phyloP scores from a whole-genome alignment of 92 coral and sea anemone genomes.

The Porites rus region DNA sequence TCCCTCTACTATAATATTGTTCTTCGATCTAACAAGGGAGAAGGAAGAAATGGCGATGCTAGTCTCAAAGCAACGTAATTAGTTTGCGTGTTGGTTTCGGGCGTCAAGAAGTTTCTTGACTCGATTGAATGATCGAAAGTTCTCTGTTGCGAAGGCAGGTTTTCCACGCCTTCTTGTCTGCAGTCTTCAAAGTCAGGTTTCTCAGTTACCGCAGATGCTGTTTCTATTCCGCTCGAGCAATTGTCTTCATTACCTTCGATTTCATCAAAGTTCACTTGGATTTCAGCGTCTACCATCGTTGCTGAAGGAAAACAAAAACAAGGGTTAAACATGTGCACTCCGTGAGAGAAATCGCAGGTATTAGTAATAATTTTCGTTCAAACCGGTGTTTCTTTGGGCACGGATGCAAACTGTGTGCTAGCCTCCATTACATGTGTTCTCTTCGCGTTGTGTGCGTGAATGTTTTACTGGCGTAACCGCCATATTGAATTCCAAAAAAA shows the following conservation, averaged over 20 bases:
- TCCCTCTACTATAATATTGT: slow-evolving; percentile 6
- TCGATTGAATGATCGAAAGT: slow-evolving; percentile 32
- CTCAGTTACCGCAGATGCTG: slow-evolving; percentile 21
- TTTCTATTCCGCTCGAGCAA: slow-evolving; percentile 32
- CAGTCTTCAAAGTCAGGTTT: slow-evolving; percentile 15
- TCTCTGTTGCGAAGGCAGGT: slow-evolving; percentile 1
- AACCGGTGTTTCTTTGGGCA: too few species aligned
- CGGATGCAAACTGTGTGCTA: too few species aligned
- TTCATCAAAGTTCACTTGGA: slow-evolving; percentile 51
- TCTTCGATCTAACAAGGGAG: slow-evolving; percentile 60
- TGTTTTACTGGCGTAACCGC: too few species aligned
- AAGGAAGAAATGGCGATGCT: slow-evolving; percentile 59
- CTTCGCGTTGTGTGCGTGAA: too few species aligned
- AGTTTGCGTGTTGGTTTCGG: slow-evolving; percentile 7
- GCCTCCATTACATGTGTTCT: too few species aligned
- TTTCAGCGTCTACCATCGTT: slow-evolving; percentile 36
- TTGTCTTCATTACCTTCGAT: slow-evolving; percentile 24
- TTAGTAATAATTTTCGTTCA: too few species aligned
- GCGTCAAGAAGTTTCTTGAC: slow-evolving; percentile 26
- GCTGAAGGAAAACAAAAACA: slow-evolving; percentile 22
- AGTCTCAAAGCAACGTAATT: slow-evolving; percentile 63
- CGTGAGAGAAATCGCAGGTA: not conserved
- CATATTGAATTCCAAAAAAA: too few species aligned
- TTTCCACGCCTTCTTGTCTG: slow-evolving; percentile 1
- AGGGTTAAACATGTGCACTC: not conserved